Conservation (phyloP, 2,888 invertebrate genomes). For the Pandemis cinnamomeana region DNA sequence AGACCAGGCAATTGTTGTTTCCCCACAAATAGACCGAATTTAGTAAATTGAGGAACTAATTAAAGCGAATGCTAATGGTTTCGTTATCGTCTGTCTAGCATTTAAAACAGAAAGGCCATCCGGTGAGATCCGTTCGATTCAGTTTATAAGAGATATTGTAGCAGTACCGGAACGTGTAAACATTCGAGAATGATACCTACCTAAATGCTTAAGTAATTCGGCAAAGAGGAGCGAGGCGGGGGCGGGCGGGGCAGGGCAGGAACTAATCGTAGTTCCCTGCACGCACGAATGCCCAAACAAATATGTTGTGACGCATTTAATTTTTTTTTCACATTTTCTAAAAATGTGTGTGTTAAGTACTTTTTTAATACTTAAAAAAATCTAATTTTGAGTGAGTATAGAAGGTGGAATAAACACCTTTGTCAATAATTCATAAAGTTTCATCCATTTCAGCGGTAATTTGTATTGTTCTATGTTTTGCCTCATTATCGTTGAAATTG, state of each 20-base stretch:
- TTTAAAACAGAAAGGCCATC: constrained; percentile 15
- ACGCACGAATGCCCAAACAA: constrained; percentile 76
- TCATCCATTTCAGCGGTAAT: constrained; percentile 3
- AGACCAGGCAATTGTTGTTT: constrained; percentile 23
- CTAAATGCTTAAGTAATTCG: constrained; percentile 51
- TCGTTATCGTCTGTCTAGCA: constrained; percentile 1
- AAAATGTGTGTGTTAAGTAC: background rate
- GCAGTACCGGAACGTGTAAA: constrained; percentile 30
- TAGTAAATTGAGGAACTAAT: constrained; percentile 40
- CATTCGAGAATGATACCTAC: constrained; percentile 50
- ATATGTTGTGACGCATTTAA: constrained; percentile 63
- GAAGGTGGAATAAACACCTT: too few relatives aligned
- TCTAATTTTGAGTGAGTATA: too few relatives aligned
- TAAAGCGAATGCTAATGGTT: constrained; percentile 22
- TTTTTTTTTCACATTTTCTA: constrained; percentile 15
- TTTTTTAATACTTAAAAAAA: background rate
- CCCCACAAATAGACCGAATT: constrained; percentile 28
- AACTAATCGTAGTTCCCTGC: constrained; percentile 72
- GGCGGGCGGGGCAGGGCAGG: constrained; percentile 51
- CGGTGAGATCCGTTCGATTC: constrained; percentile 3
- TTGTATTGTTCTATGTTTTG: background rate
- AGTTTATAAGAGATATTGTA: constrained; percentile 4
- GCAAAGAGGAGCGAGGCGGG: constrained; percentile 53
- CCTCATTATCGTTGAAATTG: background rate
- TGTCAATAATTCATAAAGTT: background rate